Conservation (phyloP, 2,797 vertebrate genomes). For the Sebastes oblongus region DNA sequence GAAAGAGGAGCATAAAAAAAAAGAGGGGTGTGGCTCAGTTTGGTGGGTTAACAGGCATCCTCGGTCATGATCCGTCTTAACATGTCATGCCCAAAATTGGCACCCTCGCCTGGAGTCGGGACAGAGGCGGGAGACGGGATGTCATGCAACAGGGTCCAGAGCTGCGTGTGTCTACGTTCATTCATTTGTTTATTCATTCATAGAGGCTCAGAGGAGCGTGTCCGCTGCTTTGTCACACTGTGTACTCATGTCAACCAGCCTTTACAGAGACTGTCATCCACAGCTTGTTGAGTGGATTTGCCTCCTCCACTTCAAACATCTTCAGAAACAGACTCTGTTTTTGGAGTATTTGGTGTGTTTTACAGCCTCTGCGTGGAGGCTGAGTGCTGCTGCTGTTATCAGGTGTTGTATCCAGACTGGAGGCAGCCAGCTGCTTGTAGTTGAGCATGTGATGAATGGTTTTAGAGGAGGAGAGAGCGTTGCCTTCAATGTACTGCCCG, state of each 20-base stretch:
- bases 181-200: constrained; percentile 15
- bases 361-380: neutral
- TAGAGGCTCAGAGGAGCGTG: neutral
- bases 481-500: neutral
- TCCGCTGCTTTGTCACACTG: constrained; percentile 6
- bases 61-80: neutral
- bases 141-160: constrained; percentile 41
- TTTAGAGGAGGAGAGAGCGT: neutral
- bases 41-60: constrained; percentile 4
- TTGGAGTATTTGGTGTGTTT: neutral
- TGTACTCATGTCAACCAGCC: constrained; percentile 30
- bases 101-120: neutral
- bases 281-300: constrained; percentile 8
- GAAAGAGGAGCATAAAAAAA: neutral
- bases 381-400: neutral
- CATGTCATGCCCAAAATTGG: constrained; percentile 5
- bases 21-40: constrained; percentile 64
- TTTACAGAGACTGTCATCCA: constrained; percentile 13
- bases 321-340: neutral
- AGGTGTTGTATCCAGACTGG: neutral
- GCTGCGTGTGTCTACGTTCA: neutral
- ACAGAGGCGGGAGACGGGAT: neutral
- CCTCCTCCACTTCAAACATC: neutral
- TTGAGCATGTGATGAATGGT: constrained; percentile 37
- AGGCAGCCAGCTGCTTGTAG: constrained; percentile 23